A percentile compares a stretch with the other conserved stretches of the same genome.
Conservation (phyloP, 2,888 invertebrate species). For the Temnothorax unifasciatus region DNA sequence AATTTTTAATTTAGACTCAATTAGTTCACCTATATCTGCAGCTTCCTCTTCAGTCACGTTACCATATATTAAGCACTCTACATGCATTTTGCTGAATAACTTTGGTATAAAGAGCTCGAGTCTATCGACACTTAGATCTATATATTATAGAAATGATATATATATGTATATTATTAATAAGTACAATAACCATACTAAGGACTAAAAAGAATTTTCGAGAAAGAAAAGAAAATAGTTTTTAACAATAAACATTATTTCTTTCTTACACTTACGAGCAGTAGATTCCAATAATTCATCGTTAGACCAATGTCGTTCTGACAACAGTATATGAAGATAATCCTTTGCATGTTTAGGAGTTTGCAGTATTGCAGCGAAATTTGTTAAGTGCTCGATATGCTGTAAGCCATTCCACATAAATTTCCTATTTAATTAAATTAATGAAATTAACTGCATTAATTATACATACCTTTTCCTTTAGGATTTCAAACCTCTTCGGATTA, state of each 20-base stretch:
- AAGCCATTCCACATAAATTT: conserved; percentile 71
- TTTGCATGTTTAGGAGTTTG: conserved; percentile 87
- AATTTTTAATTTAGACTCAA: conserved; percentile 89
- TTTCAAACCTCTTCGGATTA: conserved; percentile 93
- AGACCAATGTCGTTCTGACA: conserved; percentile 95
- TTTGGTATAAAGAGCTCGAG: conserved; percentile 93
- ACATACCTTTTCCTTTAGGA: conserved; percentile 93
- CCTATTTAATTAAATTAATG: background rate
- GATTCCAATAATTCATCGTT: conserved; percentile 94
- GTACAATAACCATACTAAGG: background rate
- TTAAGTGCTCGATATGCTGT: conserved; percentile 92
- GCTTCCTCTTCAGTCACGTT: conserved; percentile 93
- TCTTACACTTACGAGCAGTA: conserved; percentile 89
- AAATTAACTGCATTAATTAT: conserved; percentile 7
- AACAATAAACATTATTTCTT: background rate
- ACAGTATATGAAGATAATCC: conserved; percentile 93
- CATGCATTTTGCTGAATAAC: conserved; percentile 93
- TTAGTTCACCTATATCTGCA: conserved; percentile 89
- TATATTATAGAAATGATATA: conserved; percentile 52
- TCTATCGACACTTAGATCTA: conserved; percentile 93
- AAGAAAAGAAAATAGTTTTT: background rate
- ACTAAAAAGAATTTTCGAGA: conserved; percentile 14
- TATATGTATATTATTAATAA: background rate
- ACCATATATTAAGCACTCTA: conserved; percentile 96
- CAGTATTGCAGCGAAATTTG: conserved; percentile 93